A percentile compares a stretch with the other conserved stretches of the same genome.
Evolutionary conservation across 2,888 invertebrate genomes (phyloP).

Genomic region (Mesopsocus fuscifrons): DNA sequence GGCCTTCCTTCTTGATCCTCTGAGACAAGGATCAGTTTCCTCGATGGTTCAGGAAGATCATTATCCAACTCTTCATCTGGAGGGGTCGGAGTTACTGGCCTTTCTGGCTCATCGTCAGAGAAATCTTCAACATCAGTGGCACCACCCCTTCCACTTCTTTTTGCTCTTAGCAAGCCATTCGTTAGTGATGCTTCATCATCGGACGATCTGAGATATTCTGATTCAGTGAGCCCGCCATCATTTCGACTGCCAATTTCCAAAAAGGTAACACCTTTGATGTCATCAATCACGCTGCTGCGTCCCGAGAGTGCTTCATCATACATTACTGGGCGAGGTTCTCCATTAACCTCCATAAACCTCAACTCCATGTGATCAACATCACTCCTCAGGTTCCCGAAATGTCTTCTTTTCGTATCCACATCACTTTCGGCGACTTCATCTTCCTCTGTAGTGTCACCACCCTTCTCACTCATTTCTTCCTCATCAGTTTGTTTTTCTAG

Average conservation of each 20-base stretch:
- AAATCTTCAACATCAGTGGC: conserved; percentile 17
- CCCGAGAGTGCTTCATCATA: conserved; percentile 16
- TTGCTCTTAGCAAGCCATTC: neutral
- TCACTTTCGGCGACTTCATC: conserved; percentile 32
- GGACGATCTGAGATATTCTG: conserved; percentile 21
- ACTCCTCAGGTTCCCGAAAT: conserved; percentile 11
- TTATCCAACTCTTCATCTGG: conserved; percentile 16
- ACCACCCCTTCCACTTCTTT: neutral
- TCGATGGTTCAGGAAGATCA: conserved; percentile 25
- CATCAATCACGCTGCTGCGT: conserved; percentile 16
- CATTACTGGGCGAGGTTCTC: conserved; percentile 12
- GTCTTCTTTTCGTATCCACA: conserved; percentile 14
- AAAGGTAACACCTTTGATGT: conserved; percentile 16
- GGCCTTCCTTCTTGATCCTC: conserved; percentile 26
- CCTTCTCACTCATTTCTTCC: conserved; percentile 9
- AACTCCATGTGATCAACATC: conserved; percentile 7
- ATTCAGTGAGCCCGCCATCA: conserved; percentile 19
- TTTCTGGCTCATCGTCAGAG: conserved; percentile 16
- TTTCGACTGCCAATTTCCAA: conserved; percentile 15
- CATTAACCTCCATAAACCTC: conserved; percentile 13
- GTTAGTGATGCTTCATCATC: conserved; percentile 16
- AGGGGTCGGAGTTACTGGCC: conserved; percentile 11
- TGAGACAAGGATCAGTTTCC: conserved; percentile 28
- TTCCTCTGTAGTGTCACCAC: conserved; percentile 21
- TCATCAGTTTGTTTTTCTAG: neutral